Conservation (phyloP, 2,888 invertebrate species). For the Netelia inedita region DNA sequence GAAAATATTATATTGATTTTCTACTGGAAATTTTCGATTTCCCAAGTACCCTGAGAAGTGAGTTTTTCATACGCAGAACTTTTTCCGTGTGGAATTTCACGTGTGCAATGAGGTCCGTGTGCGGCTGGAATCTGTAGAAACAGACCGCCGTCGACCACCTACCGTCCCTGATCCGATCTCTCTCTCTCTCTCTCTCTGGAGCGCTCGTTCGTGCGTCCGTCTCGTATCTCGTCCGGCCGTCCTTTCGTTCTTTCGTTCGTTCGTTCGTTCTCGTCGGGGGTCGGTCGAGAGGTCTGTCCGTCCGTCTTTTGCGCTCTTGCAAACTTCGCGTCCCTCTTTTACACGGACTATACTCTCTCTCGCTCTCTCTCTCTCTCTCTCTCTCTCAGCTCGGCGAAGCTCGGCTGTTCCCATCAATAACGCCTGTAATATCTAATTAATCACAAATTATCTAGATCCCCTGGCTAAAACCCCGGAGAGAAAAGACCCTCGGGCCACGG, state of each 20-base stretch:
- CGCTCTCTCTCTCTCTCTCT: slow-evolving; percentile 11
- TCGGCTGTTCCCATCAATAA: slow-evolving; percentile 83
- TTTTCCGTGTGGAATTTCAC: too few species aligned
- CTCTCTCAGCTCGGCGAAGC: slow-evolving; percentile 41
- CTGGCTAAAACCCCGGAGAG: slow-evolving; percentile 62
- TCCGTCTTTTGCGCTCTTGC: slow-evolving; percentile 12
- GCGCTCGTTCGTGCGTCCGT: slow-evolving; percentile 79
- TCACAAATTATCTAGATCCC: slow-evolving; percentile 84
- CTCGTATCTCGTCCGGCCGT: slow-evolving; percentile 73
- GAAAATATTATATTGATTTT: too few species aligned
- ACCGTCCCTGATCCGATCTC: slow-evolving; percentile 84
- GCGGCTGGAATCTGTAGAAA: too few species aligned
- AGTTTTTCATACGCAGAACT: too few species aligned
- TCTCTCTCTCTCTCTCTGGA: slow-evolving; percentile 83
- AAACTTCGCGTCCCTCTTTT: slow-evolving; percentile 45
- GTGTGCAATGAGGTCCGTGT: too few species aligned
- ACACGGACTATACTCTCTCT: slow-evolving; percentile 26
- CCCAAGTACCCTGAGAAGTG: too few species aligned
- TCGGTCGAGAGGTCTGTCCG: slow-evolving; percentile 46
- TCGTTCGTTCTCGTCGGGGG: slow-evolving; percentile 54
- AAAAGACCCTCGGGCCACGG: slow-evolving; percentile 47
- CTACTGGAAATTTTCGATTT: too few species aligned
- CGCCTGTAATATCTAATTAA: slow-evolving; percentile 84
- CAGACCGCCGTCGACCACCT: slow-evolving; percentile 75
- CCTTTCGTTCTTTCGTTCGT: slow-evolving; percentile 31